Conservation (phyloP, 1,140 invertebrate genomes). For the Diorhabda carinulata region DNA sequence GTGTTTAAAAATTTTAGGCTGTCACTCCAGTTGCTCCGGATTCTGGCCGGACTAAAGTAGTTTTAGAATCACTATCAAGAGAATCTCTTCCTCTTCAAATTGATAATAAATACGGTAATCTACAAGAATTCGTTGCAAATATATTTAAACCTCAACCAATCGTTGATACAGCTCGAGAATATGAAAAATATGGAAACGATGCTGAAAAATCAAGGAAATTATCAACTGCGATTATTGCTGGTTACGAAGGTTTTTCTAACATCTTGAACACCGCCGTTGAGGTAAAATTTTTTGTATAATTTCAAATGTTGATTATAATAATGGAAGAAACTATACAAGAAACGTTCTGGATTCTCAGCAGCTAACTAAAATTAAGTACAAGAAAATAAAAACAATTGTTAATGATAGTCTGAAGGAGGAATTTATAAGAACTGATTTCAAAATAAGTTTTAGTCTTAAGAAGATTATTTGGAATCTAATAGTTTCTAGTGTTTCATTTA, state of each 20-base stretch:
- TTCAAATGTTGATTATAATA: not conserved
- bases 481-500: not conserved
- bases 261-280: slow-evolving; percentile 45
- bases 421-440: slow-evolving; percentile 1
- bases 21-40: slow-evolving; percentile 32
- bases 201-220: slow-evolving; percentile 57
- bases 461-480: not conserved
- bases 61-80: slow-evolving; percentile 30
- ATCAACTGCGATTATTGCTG: slow-evolving; percentile 55
- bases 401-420: not conserved
- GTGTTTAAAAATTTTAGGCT: not conserved
- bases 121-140: slow-evolving; percentile 49
- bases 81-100: slow-evolving; percentile 36
- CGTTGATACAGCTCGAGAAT: slow-evolving; percentile 63
- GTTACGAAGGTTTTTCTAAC: slow-evolving; percentile 59
- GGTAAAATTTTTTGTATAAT: slow-evolving; percentile 27
- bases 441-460: not conserved
- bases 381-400: not conserved
- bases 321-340: too few species aligned
- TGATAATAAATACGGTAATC: slow-evolving; percentile 48
- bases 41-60: slow-evolving; percentile 36
- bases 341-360: not conserved
- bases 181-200: slow-evolving; percentile 68
- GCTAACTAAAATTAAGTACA: not conserved
- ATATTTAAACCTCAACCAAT: slow-evolving; percentile 59